These are phyloP conservation scores for Oscheius myriophilus DNA, from an alignment of 2,888 invertebrate genomes.

Conservation along the genomic window DNA sequence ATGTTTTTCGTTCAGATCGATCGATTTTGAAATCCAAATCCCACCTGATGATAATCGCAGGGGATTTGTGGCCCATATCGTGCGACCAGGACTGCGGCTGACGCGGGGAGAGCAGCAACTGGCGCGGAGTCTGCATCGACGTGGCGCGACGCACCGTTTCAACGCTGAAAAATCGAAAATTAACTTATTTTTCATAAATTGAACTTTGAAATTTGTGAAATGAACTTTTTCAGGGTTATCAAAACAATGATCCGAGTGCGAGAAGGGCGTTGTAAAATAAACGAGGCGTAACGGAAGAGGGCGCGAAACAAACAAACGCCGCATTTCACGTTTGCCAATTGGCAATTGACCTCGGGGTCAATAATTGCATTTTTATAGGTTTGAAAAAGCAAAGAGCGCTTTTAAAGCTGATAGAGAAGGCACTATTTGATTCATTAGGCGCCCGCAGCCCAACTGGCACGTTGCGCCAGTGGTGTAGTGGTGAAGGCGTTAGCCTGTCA, in stretches of 20 bases:
- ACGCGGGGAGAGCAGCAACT: conserved; percentile 11
- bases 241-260: not conserved
- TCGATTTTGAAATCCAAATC: not conserved
- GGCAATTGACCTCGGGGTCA: too few species aligned
- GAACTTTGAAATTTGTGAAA: not conserved
- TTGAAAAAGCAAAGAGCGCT: too few species aligned
- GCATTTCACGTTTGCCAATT: not conserved
- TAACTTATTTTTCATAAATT: too few species aligned
- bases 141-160: conserved; percentile 8
- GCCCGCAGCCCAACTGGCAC: too few species aligned
- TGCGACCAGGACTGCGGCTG: not conserved
- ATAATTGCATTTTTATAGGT: too few species aligned
- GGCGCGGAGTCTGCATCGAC: conserved; percentile 14
- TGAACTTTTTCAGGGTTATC: not conserved
- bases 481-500: too few species aligned
- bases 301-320: not conserved
- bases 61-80: conserved; percentile 4
- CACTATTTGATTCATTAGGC: too few species aligned
- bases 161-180: conserved; percentile 19
- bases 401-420: too few species aligned
- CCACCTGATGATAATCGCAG: conserved; percentile 24
- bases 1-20: too few species aligned
- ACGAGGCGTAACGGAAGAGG: too few species aligned
- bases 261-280: not conserved
- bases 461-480: too few species aligned